phyloP scores from a whole-genome alignment of 1,140 invertebrate genomes.

The Temnothorax longispinosus region DNA sequence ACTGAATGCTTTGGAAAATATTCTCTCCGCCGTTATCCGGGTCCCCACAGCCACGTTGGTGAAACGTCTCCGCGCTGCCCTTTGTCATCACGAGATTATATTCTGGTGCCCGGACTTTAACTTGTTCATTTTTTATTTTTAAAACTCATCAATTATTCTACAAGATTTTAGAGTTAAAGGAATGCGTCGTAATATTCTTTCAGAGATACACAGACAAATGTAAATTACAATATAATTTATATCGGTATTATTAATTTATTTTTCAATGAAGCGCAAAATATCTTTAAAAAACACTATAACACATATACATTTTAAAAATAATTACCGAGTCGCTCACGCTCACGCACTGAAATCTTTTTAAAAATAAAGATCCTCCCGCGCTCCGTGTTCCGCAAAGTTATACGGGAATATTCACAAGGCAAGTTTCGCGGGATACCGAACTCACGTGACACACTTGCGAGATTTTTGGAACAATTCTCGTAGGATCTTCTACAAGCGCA shows the following conservation, averaged over 20 bases:
- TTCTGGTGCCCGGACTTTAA: not conserved
- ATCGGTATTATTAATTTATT: not conserved
- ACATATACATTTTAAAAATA: not conserved
- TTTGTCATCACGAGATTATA: not conserved
- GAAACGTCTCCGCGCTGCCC: not conserved
- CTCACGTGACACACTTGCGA: constrained; percentile 60
- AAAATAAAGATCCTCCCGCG: not conserved
- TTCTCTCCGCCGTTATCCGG: constrained; percentile 21
- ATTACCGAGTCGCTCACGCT: not conserved
- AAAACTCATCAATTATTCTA: not conserved
- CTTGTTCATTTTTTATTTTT: not conserved
- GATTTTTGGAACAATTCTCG: constrained; percentile 62
- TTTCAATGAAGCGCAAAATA: not conserved
- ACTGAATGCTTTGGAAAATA: constrained; percentile 51
- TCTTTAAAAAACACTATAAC: not conserved
- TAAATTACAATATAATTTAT: not conserved
- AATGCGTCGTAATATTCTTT: too few species aligned
- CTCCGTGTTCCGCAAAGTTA: not conserved
- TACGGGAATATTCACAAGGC: constrained; percentile 3
- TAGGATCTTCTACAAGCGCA: constrained; percentile 34
- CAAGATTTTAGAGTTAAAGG: not conserved
- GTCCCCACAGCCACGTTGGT: not conserved
- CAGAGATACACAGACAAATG: not conserved
- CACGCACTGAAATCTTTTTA: not conserved
- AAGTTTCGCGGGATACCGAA: constrained; percentile 20